Evolutionary conservation across 2,113 vertebrate species (phyloP), one percentile per base, ranked within the genome.

Genomic region (Sander lucioperca): DNA sequence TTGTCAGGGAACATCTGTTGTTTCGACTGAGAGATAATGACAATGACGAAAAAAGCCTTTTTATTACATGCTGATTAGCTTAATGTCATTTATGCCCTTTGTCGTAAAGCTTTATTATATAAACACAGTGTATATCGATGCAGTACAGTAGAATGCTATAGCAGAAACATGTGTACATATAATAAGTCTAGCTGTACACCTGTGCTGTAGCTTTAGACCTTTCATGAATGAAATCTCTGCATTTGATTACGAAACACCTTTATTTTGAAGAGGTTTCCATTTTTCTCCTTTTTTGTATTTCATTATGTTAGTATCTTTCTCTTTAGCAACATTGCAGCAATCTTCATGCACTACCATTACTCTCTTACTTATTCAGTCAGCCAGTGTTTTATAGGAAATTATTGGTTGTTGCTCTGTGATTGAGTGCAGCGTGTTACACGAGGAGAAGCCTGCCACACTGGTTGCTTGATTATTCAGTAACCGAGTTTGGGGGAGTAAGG

Each of bases 1-100:
- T 86, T 87, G 82, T 86, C 88, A 88, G 48, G 84, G 81, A 90
- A 75, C 82, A 86, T 86, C 78, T 85, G 82, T 79, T 89, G 79
- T 84, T 84, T 80, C 19, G 15, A 76, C 69, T 61, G 27, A 25
- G 54, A 79, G 53, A 77, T 62, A 63, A 74, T 74, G 74, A 86
- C 57, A 27, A 25, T 45, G 16, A 81, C 45, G 54, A 58, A 61
- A 61, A 75, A 78, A 54, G 50, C 43, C 66, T 79, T 51, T 5
- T 48, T 58, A 43, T 77, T 50, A 23, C 59, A 25, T 23, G 61
- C 39, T 63, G 59, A 57, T 85, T 36, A 19, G 43, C 47, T 39
- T 48, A 48, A 81, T 68, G 67, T 54, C 67, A 62, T n/a, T 51
- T 43, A 18, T 27, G 9, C n/a, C 50, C 33, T 68, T 16, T n/a